Evolutionary conservation across 2,113 vertebrate species (phyloP), one percentile per base, ranked within the genome.

Genomic region (Hippolais icterina): DNA sequence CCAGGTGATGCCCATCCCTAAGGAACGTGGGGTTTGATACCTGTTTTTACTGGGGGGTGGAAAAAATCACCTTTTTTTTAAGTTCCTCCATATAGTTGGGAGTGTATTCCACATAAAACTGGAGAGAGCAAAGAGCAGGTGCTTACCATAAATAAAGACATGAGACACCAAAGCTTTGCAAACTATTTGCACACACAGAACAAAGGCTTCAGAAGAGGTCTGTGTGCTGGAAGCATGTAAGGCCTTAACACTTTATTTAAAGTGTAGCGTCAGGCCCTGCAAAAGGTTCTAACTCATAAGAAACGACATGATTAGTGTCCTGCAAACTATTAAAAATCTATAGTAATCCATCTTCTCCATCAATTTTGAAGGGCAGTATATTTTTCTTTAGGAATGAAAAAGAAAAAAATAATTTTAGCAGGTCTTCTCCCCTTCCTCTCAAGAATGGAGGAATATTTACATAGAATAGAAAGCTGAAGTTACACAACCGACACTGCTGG

Each of bases 401-500:
- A 90, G 9, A 33, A 21, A 63, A 59, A 52, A 44, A 6, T 3
- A 23, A 37, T 11, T 85, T 88, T n/a, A 78, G 63, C 6, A 68
- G 10, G 41, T 22, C 4, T 6, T 59, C 1, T 6, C 5, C 3
- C 16, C 4, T 4, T 2, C 9, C 16, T 8, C 17, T 10, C 11
- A 46, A 80, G 59, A 74, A 83, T 0, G 4, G 20, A 24, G 12
- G 39, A 84, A 24, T 91, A 87, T 88, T 76, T 69, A 93, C 63
- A 79, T 39, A 54, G 82, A 95, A 81, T 27, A 81, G 71, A 95
- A 90, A 96, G 64, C 66, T 88, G 6, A 49, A 83, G 66, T 88
- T 94, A 78, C 39, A 63, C 66, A 76, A 88, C 76, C 83, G 59
- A 85, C 92, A 47, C 68, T 1, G 15, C 44, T 88, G 85, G 54